Evolutionary conservation across 2,888 invertebrate species (phyloP).

Genomic region (Oxycera nigricornis): DNA sequence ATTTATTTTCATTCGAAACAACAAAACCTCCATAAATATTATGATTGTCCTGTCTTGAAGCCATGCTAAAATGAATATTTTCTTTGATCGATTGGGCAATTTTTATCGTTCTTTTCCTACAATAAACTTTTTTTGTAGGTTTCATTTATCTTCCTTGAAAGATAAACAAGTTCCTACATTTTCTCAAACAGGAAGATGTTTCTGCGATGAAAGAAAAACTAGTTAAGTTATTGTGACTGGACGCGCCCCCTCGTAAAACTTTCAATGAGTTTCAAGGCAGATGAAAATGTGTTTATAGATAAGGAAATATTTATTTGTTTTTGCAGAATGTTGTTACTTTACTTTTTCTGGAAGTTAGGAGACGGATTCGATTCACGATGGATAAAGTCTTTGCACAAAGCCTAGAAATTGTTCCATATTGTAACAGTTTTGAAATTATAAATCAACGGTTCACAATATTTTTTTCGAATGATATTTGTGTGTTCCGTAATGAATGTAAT

Average conservation of each 20-base stretch:
- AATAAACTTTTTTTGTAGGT: slow-evolving; percentile 7
- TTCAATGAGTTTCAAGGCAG: slow-evolving; percentile 27
- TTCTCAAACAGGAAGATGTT: not conserved
- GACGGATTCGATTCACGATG: not conserved
- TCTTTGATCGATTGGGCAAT: slow-evolving; percentile 26
- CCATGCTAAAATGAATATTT: not conserved
- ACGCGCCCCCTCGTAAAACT: slow-evolving; percentile 12
- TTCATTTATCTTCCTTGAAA: not conserved
- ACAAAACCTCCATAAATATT: no score
- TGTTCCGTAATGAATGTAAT: no score
- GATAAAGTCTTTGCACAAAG: not conserved
- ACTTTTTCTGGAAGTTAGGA: not conserved
- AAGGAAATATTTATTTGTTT: not conserved
- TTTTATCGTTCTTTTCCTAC: slow-evolving; percentile 18
- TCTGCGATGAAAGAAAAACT: not conserved
- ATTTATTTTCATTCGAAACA: no score
- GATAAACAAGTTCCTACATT: no score
- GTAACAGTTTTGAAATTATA: no score
- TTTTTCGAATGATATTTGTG: no score
- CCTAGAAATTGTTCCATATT: no score
- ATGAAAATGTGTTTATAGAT: not conserved
- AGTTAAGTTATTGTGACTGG: not conserved
- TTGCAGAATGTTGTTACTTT: not conserved
- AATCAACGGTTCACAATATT: no score
- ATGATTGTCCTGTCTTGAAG: slow-evolving; percentile 5